These are phyloP conservation scores for Megaceryle alcyon DNA, from an alignment of 2,797 vertebrate species.

Conservation along the genomic window DNA sequence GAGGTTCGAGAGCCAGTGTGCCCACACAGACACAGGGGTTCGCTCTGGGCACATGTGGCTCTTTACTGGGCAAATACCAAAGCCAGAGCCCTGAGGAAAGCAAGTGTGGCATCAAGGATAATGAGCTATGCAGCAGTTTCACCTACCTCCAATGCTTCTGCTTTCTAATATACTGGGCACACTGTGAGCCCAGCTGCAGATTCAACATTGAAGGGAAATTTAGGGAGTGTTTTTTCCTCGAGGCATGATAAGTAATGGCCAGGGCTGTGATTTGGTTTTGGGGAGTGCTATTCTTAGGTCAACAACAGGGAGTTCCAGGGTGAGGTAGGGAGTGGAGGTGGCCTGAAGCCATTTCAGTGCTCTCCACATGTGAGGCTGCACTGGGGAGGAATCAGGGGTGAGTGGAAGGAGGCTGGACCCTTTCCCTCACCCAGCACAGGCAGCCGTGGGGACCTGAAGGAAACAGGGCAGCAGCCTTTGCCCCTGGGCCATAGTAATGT, in stretches of 20 bases:
- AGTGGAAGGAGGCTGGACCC: not conserved
- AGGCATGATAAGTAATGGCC: not conserved
- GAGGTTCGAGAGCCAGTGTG: not conserved
- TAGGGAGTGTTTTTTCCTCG: not conserved
- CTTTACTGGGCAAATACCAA: not conserved
- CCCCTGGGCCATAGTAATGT: not conserved
- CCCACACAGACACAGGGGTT: not conserved
- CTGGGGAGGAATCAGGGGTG: not conserved
- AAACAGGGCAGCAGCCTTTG: not conserved
- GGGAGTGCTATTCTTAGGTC: not conserved
- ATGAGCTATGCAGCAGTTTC: not conserved
- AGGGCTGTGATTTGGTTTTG: accelerated
- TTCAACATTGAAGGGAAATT: not conserved
- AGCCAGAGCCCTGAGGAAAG: not conserved
- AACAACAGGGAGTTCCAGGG: not conserved
- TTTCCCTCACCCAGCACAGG: not conserved
- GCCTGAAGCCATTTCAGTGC: not conserved
- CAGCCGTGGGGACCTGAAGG: accelerated
- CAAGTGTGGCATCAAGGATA: not conserved
- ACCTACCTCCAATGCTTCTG: not conserved
- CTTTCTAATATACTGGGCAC: not conserved
- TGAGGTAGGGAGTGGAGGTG: not conserved
- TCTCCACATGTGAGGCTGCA: not conserved
- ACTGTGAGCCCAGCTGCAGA: not conserved
- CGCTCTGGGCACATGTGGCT: accelerated